Conservation (phyloP, 1,140 invertebrate genomes). For the Lanistes nyassanus region DNA sequence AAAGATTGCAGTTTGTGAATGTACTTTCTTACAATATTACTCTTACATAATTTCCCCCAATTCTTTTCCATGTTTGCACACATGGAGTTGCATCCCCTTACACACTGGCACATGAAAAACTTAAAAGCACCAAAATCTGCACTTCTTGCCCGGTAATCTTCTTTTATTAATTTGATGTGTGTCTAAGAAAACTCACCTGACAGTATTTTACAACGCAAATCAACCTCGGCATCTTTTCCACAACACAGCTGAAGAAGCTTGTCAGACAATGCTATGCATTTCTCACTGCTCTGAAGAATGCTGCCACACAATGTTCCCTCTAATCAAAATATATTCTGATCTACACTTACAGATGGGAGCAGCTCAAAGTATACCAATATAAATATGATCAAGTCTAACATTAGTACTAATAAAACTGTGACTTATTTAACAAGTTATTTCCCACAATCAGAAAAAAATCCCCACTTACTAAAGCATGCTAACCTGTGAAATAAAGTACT, state of each 20-base stretch:
- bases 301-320: neutral
- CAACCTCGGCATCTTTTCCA: neutral
- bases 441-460: too few relatives aligned
- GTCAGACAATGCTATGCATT: neutral
- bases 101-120: neutral
- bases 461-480: neutral
- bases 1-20: neutral
- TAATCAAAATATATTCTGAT: too few relatives aligned
- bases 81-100: too few relatives aligned
- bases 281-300: neutral
- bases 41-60: neutral
- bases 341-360: too few relatives aligned
- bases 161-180: too few relatives aligned
- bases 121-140: too few relatives aligned
- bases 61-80: too few relatives aligned
- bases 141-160: too few relatives aligned
- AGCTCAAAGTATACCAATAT: too few relatives aligned
- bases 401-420: too few relatives aligned
- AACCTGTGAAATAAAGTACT: neutral
- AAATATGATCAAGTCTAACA: too few relatives aligned
- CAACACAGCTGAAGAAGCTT: constrained; percentile 12
- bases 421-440: too few relatives aligned
- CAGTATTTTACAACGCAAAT: neutral
- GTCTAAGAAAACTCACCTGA: constrained; percentile 14
- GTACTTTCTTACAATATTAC: neutral